phyloP scores from a whole-genome alignment of 92 coral and sea anemone species.

The Metridium senile region DNA sequence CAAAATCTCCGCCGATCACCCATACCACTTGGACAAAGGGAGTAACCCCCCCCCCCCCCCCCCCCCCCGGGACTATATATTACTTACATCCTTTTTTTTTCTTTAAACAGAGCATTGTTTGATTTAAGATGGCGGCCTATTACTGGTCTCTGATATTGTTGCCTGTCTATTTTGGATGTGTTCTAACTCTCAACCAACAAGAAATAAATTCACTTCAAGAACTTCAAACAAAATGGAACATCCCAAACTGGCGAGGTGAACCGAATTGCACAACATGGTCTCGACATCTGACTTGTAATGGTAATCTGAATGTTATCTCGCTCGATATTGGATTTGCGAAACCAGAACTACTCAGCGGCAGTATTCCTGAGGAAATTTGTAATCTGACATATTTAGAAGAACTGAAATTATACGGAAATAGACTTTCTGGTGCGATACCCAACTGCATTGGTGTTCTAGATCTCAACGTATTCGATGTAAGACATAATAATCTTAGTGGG shows the following conservation, averaged over 20 bases:
- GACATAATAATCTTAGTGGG: conserved; percentile 10
- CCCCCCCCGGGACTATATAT: too few relatives aligned
- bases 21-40: too few relatives aligned
- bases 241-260: conserved; percentile 5
- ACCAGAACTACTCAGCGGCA: conserved; percentile 5
- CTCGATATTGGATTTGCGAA: conserved; percentile 14
- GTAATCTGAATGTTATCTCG: neutral
- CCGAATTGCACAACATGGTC: conserved; percentile 13
- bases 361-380: conserved; percentile 11
- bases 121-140: neutral
- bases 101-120: too few relatives aligned
- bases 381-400: neutral
- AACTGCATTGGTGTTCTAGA: neutral
- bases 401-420: conserved; percentile 3
- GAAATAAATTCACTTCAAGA: conserved; percentile 6
- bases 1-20: too few relatives aligned
- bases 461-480: conserved; percentile 7
- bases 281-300: conserved; percentile 9
- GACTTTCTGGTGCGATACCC: conserved; percentile 17
- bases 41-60: too few relatives aligned
- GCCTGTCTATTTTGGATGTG: neutral
- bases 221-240: conserved; percentile 6
- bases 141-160: neutral
- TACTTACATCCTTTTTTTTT: too few relatives aligned
- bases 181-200: neutral